Base-by-base conservation (phyloP, 2,888 invertebrate species). In the Azorinus chamasolen region DNA sequence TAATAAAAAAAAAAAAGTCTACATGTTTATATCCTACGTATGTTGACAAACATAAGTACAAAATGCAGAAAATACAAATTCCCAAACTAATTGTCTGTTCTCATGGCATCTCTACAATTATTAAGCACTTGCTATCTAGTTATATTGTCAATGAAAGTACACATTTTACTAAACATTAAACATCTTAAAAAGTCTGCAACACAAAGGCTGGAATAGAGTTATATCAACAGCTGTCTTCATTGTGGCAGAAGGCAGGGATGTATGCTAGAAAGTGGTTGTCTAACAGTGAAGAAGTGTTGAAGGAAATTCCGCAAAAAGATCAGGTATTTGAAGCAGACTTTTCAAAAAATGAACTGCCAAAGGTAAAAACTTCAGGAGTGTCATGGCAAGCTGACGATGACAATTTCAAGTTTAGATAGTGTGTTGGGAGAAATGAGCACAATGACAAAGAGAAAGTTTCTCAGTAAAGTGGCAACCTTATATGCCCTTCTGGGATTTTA, bases 391-490 rank as follows among this genome's bases (percentile, higher is more conserved):
- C 83, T 12, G 48, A 73, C 8, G 48, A 48, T 27, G 79, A 83
- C 37, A 22, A 27, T 18, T 79, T 81, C 62, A 41, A 51, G 14
- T 79, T 79, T 41, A 43, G 48, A 25, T 6, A 45, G n/a, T 81
- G 39, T 51, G 39, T 3, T 77, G 69, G 41, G 25, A n/a, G n/a
- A 48, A 41, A 32, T 50, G 14, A 12, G 5, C 16, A 24, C 27
- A 24, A 22, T 74, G n/a, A 89, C 89, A 0, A 90, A 90, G 62
- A 51, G 88, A 22, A 70, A 77, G 14, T 43, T 61, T 39, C 32
- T 68, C 5, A 65, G 18, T 32, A 69, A 61, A 46, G 14, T 77
- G 0, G 41, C 73, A 2, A 57, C 66, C 12, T 37, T 74, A 14
- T 65, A 63, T 53, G 81, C 77, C 61, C 73, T 73, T 18, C 27